Evolutionary conservation across 2,113 vertebrate genomes (phyloP).

Genomic region (Hirundichthys speculiger): DNA sequence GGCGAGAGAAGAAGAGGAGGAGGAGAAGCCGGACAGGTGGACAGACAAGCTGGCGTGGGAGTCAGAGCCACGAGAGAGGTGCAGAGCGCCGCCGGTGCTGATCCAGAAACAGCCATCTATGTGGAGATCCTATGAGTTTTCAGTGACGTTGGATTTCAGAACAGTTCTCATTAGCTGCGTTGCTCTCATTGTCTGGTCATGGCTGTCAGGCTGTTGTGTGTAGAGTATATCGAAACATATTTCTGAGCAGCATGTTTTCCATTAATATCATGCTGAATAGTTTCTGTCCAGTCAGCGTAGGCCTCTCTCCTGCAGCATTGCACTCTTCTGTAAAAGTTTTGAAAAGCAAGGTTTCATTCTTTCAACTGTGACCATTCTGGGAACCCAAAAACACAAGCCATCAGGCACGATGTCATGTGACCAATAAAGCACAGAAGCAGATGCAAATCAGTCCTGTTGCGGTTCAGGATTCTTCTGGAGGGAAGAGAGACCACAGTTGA

Average conservation of each 20-base stretch:
- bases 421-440: too few species aligned
- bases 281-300: background rate
- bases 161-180: too few species aligned
- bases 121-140: slow-evolving; percentile 77
- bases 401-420: slow-evolving; percentile 8
- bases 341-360: slow-evolving; percentile 8
- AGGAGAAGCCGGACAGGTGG: slow-evolving; percentile 37
- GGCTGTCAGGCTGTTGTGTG: too few species aligned
- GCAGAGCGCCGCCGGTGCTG: slow-evolving; percentile 34
- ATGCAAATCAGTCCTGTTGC: too few species aligned
- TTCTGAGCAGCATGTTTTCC: too few species aligned
- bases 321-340: slow-evolving; percentile 5
- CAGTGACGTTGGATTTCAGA: background rate
- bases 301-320: slow-evolving; percentile 4
- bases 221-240: too few species aligned
- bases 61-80: slow-evolving; percentile 44
- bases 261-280: background rate
- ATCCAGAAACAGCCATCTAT: slow-evolving; percentile 78
- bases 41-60: slow-evolving; percentile 30
- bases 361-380: background rate
- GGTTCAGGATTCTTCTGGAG: too few species aligned
- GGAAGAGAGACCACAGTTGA: too few species aligned
- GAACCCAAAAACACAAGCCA: background rate
- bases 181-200: background rate
- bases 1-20: slow-evolving; percentile 60